Conservation (phyloP, 2,888 invertebrate species). For the Drosophila rellima region DNA sequence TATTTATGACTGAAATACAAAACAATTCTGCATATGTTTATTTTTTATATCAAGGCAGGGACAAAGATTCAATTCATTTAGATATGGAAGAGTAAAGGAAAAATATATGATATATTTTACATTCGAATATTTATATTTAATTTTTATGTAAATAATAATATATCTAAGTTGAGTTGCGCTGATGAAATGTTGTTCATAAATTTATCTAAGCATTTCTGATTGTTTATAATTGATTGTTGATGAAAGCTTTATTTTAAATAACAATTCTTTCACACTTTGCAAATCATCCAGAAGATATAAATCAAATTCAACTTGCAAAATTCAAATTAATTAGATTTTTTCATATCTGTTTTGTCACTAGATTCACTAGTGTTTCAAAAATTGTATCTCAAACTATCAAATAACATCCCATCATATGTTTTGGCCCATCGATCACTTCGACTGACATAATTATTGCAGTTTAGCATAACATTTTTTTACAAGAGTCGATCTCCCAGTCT, state of each 20-base stretch:
- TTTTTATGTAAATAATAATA: neutral
- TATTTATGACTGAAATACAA: slow-evolving; percentile 23
- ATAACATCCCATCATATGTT: neutral
- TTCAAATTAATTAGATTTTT: neutral
- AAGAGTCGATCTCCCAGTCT: too few relatives aligned
- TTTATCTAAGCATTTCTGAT: neutral
- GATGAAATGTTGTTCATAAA: neutral
- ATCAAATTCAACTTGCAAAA: neutral
- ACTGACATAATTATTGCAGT: slow-evolving; percentile 81
- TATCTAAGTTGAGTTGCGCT: neutral
- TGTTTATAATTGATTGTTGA: too few relatives aligned
- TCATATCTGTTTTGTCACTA: neutral
- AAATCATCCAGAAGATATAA: neutral
- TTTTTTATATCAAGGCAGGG: neutral
- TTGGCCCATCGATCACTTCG: slow-evolving; percentile 69
- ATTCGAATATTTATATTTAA: slow-evolving; percentile 6
- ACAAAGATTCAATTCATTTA: slow-evolving; percentile 6
- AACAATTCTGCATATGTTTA: slow-evolving; percentile 15
- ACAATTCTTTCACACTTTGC: neutral
- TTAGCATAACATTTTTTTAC: too few relatives aligned
- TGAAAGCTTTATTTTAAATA: neutral
- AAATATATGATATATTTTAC: neutral
- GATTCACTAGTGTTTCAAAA: too few relatives aligned
- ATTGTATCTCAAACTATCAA: neutral
- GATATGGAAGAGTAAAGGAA: slow-evolving; percentile 2